Evolutionary conservation across 1,140 invertebrate species (phyloP).

Genomic region (Neuroterus valhalla): DNA sequence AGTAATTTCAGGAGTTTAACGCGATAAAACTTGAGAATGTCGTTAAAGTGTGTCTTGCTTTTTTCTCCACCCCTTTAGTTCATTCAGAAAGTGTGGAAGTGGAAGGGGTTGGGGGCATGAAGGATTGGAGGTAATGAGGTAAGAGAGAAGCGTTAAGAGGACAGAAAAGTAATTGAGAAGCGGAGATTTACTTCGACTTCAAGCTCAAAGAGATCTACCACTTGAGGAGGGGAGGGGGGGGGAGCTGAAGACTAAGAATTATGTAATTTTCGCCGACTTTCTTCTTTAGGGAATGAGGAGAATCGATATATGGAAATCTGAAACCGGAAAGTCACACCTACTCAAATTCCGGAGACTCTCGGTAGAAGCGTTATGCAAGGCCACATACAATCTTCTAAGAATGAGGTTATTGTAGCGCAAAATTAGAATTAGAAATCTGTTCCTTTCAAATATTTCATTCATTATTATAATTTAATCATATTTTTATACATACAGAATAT

Average conservation of each 20-base stretch:
- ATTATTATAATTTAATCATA: too few relatives aligned
- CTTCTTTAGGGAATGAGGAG: neutral
- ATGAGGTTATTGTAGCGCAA: too few relatives aligned
- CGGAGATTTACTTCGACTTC: constrained; percentile 71
- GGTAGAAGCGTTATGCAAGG: too few relatives aligned
- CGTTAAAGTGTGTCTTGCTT: constrained; percentile 21
- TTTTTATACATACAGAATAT: too few relatives aligned
- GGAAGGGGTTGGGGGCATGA: constrained; percentile 33
- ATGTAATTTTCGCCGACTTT: constrained; percentile 31
- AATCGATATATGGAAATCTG: constrained; percentile 26
- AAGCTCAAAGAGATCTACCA: constrained; percentile 42
- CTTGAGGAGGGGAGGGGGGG: constrained; percentile 51
- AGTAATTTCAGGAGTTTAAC: constrained; percentile 23
- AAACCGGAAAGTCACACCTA: constrained; percentile 9
- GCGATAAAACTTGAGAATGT: constrained; percentile 22
- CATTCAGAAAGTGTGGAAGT: constrained; percentile 17
- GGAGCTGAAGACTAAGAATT: constrained; percentile 51
- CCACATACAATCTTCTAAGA: too few relatives aligned
- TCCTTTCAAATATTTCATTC: too few relatives aligned
- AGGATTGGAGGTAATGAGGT: constrained; percentile 64
- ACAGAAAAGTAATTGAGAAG: constrained; percentile 72
- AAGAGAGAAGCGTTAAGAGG: constrained; percentile 50
- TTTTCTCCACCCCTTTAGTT: neutral
- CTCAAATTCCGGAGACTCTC: neutral
- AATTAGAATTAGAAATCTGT: too few relatives aligned